Evolutionary conservation across 1,140 invertebrate genomes (phyloP), one percentile per base, ranked within the genome.

Genomic region (Harpegnathos saltator): DNA sequence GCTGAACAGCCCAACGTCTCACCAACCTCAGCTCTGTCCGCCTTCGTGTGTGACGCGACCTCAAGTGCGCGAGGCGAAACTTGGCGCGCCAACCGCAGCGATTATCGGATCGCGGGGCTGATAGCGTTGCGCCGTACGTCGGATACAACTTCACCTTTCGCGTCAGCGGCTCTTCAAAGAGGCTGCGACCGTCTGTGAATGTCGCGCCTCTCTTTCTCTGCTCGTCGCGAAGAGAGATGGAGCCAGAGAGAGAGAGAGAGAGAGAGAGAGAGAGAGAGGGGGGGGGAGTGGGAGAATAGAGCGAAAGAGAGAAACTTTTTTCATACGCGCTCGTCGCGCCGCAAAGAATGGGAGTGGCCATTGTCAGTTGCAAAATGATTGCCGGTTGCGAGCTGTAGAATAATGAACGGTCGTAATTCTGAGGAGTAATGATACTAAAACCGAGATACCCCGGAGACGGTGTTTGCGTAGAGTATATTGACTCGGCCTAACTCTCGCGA

Each of bases 301-400:
- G 9, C 44, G n/a, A 48, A 0, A 11, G 15, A 17, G 1, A 3
- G 63, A 22, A 0, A 24, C 9, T 44, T 44, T 80, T 58, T 58
- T 59, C 22, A 69, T 80, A 80, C 14, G 15, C 15, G 50, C 17
- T 56, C 19, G 33, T 54, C 54, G 15, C 38, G 38, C 66, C 52
- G 52, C 38, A 71, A 71, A 58, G 65, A 69, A 80, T 69, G 62
- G 63, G 75, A 69, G 50, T 54, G 63, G 63, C 52, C 52, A 50
- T 75, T 63, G 52, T 80, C 69, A 56, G 33, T 80, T 80, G 75
- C 74, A 80, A 69, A 80, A 80, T 80, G 63, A 78, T 78, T 78
- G 63, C 75, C 38, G 24, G 29, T 56, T 78, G 33, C 17, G 50
- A 68, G 50, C 50, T 56, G 74, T 68, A 24, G 63, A 68, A 78